phyloP scores from a whole-genome alignment of 1,140 invertebrate genomes.

The Rhagoletis pomonella region DNA sequence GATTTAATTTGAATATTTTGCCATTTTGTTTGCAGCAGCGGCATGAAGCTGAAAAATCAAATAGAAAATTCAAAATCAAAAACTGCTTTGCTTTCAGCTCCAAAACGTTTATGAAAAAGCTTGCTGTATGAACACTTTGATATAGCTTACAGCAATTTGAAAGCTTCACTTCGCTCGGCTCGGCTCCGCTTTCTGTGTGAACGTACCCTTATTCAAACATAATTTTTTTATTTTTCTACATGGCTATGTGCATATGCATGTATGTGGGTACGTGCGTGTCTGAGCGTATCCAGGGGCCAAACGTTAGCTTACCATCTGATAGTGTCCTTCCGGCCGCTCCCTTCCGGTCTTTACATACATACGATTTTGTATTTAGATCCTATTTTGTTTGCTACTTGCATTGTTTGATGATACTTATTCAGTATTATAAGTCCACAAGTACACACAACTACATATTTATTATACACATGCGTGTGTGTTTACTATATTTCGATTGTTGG shows the following conservation, averaged over 20 bases:
- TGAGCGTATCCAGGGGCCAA: background rate
- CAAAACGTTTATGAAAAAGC: too few relatives aligned
- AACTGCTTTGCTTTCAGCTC: too few relatives aligned
- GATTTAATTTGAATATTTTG: too few relatives aligned
- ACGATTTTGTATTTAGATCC: background rate
- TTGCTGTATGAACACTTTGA: too few relatives aligned
- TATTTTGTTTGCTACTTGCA: background rate
- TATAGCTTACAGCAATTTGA: too few relatives aligned
- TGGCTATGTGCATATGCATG: background rate
- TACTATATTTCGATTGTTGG: background rate
- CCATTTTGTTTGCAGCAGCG: too few relatives aligned
- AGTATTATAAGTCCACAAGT: background rate
- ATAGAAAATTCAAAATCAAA: too few relatives aligned
- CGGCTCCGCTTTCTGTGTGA: too few relatives aligned
- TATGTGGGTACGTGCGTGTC: background rate
- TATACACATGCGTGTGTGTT: background rate
- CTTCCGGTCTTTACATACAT: background rate
- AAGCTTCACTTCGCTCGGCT: too few relatives aligned
- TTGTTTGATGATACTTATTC: constrained; percentile 5
- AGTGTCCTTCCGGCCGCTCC: background rate
- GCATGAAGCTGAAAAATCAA: too few relatives aligned
- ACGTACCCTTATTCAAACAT: background rate
- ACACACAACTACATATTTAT: background rate
- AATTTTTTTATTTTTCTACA: background rate
- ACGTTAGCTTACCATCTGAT: background rate